Evolutionary conservation across 2,888 invertebrate genomes (phyloP).

Genomic region (Taphrorychus bicolor): DNA sequence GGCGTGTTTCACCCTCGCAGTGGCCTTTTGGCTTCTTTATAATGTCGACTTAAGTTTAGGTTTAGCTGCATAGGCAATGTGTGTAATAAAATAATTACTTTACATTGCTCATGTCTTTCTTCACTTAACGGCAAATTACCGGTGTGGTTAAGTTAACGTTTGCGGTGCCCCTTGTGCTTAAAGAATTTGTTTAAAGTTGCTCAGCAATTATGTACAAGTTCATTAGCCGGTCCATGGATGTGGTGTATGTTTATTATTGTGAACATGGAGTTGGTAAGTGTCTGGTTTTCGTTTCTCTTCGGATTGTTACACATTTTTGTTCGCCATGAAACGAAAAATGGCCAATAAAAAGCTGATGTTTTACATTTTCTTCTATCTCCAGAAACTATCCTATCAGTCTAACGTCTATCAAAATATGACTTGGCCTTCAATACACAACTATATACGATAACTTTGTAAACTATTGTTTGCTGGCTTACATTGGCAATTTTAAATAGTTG

Average conservation of each 20-base stretch:
- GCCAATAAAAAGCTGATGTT: too few relatives aligned
- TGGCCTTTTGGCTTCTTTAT: slow-evolving; percentile 29
- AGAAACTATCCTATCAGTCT: too few relatives aligned
- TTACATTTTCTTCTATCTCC: too few relatives aligned
- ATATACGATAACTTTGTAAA: too few relatives aligned
- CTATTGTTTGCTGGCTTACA: too few relatives aligned
- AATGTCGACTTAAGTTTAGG: slow-evolving; percentile 16
- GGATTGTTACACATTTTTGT: not conserved
- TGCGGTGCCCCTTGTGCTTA: not conserved
- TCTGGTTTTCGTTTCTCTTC: not conserved
- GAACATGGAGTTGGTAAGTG: slow-evolving; percentile 37
- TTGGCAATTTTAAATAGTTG: too few relatives aligned
- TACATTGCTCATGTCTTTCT: not conserved
- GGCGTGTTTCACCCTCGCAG: slow-evolving; percentile 24
- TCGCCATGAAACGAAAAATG: not conserved
- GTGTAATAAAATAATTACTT: not conserved
- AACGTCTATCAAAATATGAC: too few relatives aligned
- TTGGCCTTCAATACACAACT: too few relatives aligned
- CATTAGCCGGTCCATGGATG: slow-evolving; percentile 8
- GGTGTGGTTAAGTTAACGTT: slow-evolving; percentile 13
- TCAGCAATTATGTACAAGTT: not conserved
- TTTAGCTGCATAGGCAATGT: too few relatives aligned
- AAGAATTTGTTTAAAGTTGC: not conserved
- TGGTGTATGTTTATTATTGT: slow-evolving; percentile 37
- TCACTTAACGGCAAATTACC: slow-evolving; percentile 13